Base-by-base conservation (phyloP, 1,140 invertebrate genomes). In the Lerema accius region DNA sequence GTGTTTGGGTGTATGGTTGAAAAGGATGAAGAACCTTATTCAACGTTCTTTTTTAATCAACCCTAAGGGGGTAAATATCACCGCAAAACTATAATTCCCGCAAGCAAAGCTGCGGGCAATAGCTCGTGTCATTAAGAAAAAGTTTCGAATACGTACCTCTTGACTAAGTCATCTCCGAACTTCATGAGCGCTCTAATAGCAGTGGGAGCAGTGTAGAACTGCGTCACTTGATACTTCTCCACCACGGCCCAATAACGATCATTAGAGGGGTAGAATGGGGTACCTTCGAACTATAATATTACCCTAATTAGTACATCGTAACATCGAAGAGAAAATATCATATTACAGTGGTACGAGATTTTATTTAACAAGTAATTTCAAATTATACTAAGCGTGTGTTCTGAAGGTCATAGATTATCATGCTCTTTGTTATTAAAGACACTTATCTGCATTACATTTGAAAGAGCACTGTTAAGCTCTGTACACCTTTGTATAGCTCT, bases 161-260 rank as follows among this genome's bases (percentile, higher is more conserved):
- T 75, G n/a, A 89, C 80, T 37, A 77, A 55, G 39, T 93, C 93
- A 65, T 98, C 95, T 0, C 96, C 96, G 73, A 95, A 96, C 83
- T 99, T 99, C 97, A 99, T 99, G 0, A 99, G 93, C 1, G 98
- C 95, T 61, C 99, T 93, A 40, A 99, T 98, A 4, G 98, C 99
- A 4, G 99, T 99, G 0, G 99, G 99, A 0, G 99, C 98, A 0
- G 99, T 99, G 88, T 99, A 99, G 88, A 99, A 99, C 89, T 98
- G 98, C 37, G 93, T 96, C 1, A 99, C 98, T 89, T 96, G 96
- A 84, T 99, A 99, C 76, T 99, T 99, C 71, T 98, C 95, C 50
- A 99, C 93, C 1, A 99, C 92, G 6, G 93, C 91, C 99, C 99
- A 99, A 80, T 96, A 98, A 49, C 98, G 94, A 77, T 97, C 95